Percentiles rank a stretch among this genome's conserved stretches.
These are phyloP conservation scores for Galeopsomyia nigrocyanea DNA, from an alignment of 2,888 invertebrate genomes.

Conservation along the genomic window DNA sequence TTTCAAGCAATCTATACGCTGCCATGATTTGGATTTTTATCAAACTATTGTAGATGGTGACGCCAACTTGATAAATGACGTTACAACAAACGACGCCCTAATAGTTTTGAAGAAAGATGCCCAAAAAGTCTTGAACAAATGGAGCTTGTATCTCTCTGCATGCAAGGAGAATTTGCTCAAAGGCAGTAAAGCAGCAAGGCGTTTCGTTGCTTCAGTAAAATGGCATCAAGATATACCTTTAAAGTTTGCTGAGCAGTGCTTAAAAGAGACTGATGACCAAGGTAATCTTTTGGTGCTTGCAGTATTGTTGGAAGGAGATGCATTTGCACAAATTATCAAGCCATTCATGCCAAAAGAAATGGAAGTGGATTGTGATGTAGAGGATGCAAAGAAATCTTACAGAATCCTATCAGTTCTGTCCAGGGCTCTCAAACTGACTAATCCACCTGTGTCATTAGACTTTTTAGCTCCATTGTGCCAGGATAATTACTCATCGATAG, in stretches of 20 bases:
- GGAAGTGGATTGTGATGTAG: conserved; percentile 46
- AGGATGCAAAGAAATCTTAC: conserved; percentile 44
- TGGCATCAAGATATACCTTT: conserved; percentile 61
- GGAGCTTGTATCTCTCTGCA: conserved; percentile 22
- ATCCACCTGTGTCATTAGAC: conserved; percentile 59
- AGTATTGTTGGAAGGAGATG: conserved; percentile 50
- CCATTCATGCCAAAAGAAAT: conserved; percentile 50
- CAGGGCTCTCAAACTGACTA: conserved; percentile 47
- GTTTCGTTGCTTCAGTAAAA: conserved; percentile 51
- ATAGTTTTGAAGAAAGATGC: conserved; percentile 37
- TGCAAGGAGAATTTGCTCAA: neutral
- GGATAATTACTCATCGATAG: conserved; percentile 32
- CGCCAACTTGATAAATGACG: neutral
- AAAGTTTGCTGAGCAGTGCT: conserved; percentile 46
- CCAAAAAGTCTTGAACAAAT: conserved; percentile 19
- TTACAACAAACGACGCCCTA: conserved; percentile 6
- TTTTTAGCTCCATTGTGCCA: conserved; percentile 37
- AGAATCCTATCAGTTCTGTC: conserved; percentile 5
- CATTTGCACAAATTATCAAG: conserved; percentile 49
- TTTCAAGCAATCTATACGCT: neutral
- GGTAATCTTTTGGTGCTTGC: conserved; percentile 46
- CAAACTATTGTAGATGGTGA: neutral
- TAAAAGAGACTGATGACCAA: conserved; percentile 12
- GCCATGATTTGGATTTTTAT: conserved; percentile 2
- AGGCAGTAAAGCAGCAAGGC: neutral